A percentile compares a stretch with the other conserved stretches of the same genome.
These are phyloP conservation scores for Thera britannica DNA, from an alignment of 2,888 invertebrate species.

Conservation along the genomic window DNA sequence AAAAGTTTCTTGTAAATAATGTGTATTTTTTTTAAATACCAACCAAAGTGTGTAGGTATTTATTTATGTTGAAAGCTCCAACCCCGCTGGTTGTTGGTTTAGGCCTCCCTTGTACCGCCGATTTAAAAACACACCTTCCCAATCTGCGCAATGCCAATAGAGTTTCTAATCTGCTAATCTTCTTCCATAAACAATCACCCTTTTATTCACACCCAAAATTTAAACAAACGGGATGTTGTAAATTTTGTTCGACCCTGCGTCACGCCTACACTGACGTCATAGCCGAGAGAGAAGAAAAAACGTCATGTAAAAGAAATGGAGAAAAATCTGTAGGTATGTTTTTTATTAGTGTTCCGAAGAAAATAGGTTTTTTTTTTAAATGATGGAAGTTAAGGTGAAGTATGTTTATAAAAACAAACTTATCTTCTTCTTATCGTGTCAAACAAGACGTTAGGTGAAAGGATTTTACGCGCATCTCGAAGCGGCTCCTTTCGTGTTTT, in stretches of 20 bases:
- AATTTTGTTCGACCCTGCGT: not conserved
- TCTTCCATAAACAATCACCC: constrained; percentile 15
- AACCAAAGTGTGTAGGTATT: not conserved
- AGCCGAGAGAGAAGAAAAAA: not conserved
- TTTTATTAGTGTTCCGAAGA: too few species aligned
- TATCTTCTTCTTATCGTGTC: too few species aligned
- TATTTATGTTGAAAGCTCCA: not conserved
- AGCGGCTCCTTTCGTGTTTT: too few species aligned
- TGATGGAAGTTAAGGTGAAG: too few species aligned
- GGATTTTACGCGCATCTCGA: too few species aligned
- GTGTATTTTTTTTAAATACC: not conserved
- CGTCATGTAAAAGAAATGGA: too few species aligned
- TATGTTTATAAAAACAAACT: too few species aligned
- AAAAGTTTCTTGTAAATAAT: too few species aligned
- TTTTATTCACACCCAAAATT: constrained; percentile 23
- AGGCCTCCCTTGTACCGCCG: constrained; percentile 5
- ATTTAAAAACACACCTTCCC: constrained; percentile 10
- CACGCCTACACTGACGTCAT: not conserved
- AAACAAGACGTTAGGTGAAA: too few species aligned
- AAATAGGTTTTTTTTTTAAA: too few species aligned
- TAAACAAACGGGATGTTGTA: constrained; percentile 19
- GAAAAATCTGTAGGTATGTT: too few species aligned
- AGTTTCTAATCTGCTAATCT: constrained; percentile 7
- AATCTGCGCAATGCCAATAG: constrained; percentile 5
- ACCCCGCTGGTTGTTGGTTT: constrained; percentile 7